Evolutionary conservation across 2,797 vertebrate species (phyloP), one percentile per base, ranked within the genome.

Genomic region (Gymnothorax javanicus): DNA sequence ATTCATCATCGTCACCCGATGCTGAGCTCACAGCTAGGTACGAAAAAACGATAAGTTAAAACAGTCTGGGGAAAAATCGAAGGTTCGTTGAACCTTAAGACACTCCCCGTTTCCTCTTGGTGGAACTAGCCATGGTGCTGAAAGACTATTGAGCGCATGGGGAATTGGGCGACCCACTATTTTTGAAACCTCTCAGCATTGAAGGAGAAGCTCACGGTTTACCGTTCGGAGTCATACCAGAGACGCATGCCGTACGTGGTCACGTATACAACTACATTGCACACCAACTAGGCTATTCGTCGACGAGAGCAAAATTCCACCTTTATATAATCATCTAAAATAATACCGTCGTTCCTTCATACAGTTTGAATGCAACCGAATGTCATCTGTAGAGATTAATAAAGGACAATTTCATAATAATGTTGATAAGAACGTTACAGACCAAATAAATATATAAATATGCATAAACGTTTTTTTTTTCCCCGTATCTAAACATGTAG

Each of bases 91-190:
- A 89, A 87, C 73, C 73, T 77, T 75, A 67, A 69, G 86, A 62
- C 69, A 82, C 84, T 13, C 23, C 82, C 9, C 85, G 17, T 52
- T 69, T 79, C n/a, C 83, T 71, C 86, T 84, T 82, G 33, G 6
- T 84, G 91, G 94, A 94, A 93, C 95, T 97, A 90, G 91, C 95
- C 96, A 83, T 89, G 95, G 96, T 97, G 91, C 95, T 96, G 95
- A 95, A 95, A 91, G 20, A 25, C 71, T 71, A 50, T 43, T 33
- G 67, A 12, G 83, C 50, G 59, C 59, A 6, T 4, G 25, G n/a
- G 33, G n/a, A 27, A 83, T 59, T 9, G 77, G 17, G 20, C 82
- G 88, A 87, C 90, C 89, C 86, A 86, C 89, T 88, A 88, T 86
- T 81, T 81, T 62, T 60, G 73, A 86, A 2, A 85, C 86, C 77